These are phyloP conservation scores for Acheta domesticus DNA, from an alignment of 2,888 invertebrate genomes.

Conservation along the genomic window DNA sequence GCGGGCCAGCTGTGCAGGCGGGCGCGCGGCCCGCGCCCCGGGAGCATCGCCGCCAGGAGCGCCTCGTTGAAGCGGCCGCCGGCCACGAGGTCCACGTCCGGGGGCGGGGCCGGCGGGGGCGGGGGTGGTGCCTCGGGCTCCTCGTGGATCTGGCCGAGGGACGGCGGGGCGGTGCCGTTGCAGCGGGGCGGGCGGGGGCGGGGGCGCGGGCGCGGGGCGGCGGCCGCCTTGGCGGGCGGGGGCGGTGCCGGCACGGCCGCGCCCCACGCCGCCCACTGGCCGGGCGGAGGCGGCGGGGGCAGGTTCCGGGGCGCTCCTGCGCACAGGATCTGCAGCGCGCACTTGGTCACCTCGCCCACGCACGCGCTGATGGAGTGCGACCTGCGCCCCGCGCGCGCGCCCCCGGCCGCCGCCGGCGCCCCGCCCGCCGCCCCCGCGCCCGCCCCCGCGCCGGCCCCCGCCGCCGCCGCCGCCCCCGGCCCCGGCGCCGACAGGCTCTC, in stretches of 20 bases:
- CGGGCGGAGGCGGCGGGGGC: slow-evolving; percentile 26
- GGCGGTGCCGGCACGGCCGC: slow-evolving; percentile 19
- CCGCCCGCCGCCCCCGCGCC: neutral
- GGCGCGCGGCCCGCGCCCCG: neutral
- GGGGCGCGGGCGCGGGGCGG: neutral
- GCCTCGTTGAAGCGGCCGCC: slow-evolving; percentile 12
- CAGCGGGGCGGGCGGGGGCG: neutral
- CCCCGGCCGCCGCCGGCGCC: neutral
- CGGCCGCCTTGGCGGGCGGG: neutral
- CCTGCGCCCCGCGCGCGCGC: slow-evolving; percentile 20
- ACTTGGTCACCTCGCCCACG: slow-evolving; percentile 38
- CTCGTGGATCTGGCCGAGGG: neutral
- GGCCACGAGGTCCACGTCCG: slow-evolving; percentile 19
- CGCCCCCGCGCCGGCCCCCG: neutral
- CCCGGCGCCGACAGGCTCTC: slow-evolving; percentile 25
- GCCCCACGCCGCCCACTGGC: slow-evolving; percentile 19
- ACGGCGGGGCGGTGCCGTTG: neutral
- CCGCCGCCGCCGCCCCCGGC: neutral
- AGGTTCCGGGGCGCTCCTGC: slow-evolving; percentile 20
- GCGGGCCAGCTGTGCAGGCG: slow-evolving; percentile 25
- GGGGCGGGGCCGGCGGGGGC: neutral
- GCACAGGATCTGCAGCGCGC: slow-evolving; percentile 39
- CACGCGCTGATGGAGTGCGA: slow-evolving; percentile 38
- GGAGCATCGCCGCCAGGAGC: slow-evolving; percentile 20
- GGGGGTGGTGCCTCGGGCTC: neutral